A percentile compares a stretch with the other conserved stretches of the same genome.
Conservation (phyloP, 2,888 invertebrate species). For the Dioctria rufipes region DNA sequence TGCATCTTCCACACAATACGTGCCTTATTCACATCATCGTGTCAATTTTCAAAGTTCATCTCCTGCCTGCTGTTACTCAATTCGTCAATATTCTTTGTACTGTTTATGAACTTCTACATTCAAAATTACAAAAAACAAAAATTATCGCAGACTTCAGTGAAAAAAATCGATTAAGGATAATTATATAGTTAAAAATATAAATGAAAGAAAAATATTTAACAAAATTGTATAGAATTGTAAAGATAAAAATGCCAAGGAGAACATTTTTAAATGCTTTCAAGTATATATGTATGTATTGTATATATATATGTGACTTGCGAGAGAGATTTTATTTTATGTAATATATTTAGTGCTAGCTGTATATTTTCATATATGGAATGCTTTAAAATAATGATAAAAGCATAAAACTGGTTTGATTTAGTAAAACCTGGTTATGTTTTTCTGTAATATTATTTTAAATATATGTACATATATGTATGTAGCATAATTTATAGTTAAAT, state of each 20-base stretch:
- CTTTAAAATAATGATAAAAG: slow-evolving; percentile 32
- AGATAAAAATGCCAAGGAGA: slow-evolving; percentile 20
- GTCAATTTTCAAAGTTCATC: slow-evolving; percentile 74
- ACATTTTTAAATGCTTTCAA: neutral
- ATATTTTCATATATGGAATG: slow-evolving; percentile 26
- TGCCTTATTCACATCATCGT: slow-evolving; percentile 69
- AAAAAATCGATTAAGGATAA: slow-evolving; percentile 55
- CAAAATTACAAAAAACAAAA: slow-evolving; percentile 78
- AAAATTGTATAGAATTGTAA: neutral
- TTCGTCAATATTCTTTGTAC: slow-evolving; percentile 88
- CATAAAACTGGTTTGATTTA: slow-evolving; percentile 39
- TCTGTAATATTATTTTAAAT: slow-evolving; percentile 29
- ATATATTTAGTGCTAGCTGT: slow-evolving; percentile 13
- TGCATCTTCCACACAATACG: slow-evolving; percentile 70
- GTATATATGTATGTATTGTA: no score
- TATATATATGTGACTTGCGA: slow-evolving; percentile 24
- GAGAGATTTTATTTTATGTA: slow-evolving; percentile 26
- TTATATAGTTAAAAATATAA: slow-evolving; percentile 7
- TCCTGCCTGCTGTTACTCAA: slow-evolving; percentile 84
- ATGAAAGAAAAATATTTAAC: slow-evolving; percentile 12
- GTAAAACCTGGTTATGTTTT: slow-evolving; percentile 28
- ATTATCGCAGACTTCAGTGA: slow-evolving; percentile 19
- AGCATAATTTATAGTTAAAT: slow-evolving; percentile 28
- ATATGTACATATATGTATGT: slow-evolving; percentile 9
- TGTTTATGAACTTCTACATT: slow-evolving; percentile 93